A percentile compares a stretch with the other conserved stretches of the same genome.
phyloP scores from a whole-genome alignment of 2,113 vertebrate genomes.

The Cyphomyrus discorhynchus region DNA sequence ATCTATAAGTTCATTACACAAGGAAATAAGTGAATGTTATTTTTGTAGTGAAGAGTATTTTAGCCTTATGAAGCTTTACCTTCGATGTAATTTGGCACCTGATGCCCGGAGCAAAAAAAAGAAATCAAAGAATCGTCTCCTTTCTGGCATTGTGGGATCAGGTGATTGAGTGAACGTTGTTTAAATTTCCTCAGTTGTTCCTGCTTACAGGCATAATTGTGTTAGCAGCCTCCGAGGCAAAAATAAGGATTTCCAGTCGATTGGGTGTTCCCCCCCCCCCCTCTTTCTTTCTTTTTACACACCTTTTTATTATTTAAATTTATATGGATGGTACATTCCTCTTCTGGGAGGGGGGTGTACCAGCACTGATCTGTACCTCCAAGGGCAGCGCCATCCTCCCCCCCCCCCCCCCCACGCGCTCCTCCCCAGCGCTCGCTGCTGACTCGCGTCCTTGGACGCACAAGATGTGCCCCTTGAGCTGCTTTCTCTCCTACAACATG shows the following conservation, averaged over 20 bases:
- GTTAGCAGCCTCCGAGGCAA: background rate
- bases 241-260: background rate
- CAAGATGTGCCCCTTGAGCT: background rate
- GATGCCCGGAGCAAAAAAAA: background rate
- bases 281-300: background rate
- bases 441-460: background rate
- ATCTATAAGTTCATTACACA: background rate
- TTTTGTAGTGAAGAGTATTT: background rate
- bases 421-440: background rate
- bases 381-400: background rate
- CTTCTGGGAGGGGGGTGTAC: background rate
- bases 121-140: background rate
- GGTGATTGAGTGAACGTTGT: background rate
- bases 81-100: background rate
- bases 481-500: background rate
- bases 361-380: background rate
- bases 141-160: background rate
- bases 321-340: background rate
- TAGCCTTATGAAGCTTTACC: background rate
- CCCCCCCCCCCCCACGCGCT: slow-evolving; percentile 10
- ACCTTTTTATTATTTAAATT: background rate
- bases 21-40: background rate
- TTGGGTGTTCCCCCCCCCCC: background rate
- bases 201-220: background rate
- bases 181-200: background rate